These are phyloP conservation scores for Anguilla rostrata DNA, from an alignment of 2,113 vertebrate species.

Conservation along the genomic window DNA sequence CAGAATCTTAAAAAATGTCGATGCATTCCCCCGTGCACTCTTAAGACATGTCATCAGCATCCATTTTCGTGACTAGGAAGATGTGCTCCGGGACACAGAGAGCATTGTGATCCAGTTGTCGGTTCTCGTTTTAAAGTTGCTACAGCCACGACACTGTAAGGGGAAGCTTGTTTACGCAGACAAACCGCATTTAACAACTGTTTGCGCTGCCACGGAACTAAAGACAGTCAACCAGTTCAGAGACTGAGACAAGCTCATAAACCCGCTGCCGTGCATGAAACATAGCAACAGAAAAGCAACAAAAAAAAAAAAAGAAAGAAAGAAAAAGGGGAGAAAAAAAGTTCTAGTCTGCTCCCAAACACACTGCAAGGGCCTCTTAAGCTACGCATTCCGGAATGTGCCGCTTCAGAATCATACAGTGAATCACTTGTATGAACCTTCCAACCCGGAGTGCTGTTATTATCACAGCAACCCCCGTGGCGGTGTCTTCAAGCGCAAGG, in stretches of 20 bases:
- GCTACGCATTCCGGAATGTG: neutral
- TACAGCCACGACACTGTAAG: neutral
- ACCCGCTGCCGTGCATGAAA: neutral
- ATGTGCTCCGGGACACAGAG: neutral
- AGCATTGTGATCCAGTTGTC: neutral
- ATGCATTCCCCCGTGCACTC: neutral
- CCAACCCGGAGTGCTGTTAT: neutral
- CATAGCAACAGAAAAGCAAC: neutral
- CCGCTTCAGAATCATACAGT: neutral
- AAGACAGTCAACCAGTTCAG: neutral
- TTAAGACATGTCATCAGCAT: neutral
- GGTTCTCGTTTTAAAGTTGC: neutral
- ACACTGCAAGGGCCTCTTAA: neutral
- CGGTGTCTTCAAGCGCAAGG: neutral
- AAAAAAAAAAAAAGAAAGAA: neutral
- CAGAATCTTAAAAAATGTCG: neutral
- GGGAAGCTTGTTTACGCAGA: neutral
- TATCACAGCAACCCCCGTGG: neutral
- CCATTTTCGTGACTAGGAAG: neutral
- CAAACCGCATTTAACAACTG: neutral
- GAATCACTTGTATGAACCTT: neutral
- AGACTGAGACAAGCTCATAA: neutral
- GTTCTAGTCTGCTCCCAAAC: neutral
- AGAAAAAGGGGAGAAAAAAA: neutral
- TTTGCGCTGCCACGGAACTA: neutral